Percentiles rank a stretch among this genome's conserved stretches.
Conservation (phyloP, 2,888 invertebrate genomes). For the Erebia aethiops region DNA sequence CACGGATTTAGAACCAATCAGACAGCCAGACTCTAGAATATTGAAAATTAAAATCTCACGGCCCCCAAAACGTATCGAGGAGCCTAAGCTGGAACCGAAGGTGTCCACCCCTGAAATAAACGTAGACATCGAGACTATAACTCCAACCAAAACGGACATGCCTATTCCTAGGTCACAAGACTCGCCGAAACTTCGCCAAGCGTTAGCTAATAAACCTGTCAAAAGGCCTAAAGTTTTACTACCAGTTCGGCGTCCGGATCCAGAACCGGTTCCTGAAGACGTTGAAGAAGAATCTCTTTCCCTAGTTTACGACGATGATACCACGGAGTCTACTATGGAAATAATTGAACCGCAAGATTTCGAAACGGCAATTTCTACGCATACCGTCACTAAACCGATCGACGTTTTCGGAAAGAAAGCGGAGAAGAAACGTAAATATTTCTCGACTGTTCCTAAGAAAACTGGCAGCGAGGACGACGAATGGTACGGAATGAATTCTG, state of each 20-base stretch:
- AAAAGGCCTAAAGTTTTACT: constrained; percentile 69
- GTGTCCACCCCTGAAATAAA: constrained; percentile 35
- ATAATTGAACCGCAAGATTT: constrained; percentile 54
- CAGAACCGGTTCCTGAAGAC: constrained; percentile 41
- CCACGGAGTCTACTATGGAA: constrained; percentile 32
- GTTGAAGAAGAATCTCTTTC: constrained; percentile 45
- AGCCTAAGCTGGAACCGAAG: constrained; percentile 48
- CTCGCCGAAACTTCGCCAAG: constrained; percentile 70
- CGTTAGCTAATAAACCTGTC: constrained; percentile 60
- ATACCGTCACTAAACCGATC: constrained; percentile 66
- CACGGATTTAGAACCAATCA: constrained; percentile 43
- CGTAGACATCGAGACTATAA: constrained; percentile 3
- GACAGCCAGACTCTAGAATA: constrained; percentile 50
- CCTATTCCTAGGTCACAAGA: constrained; percentile 51
- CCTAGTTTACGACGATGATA: constrained; percentile 27
- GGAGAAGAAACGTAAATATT: constrained; percentile 53
- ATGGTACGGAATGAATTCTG: constrained; percentile 61
- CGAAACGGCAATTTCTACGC: constrained; percentile 69
- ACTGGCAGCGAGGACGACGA: constrained; percentile 70
- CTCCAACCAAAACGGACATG: constrained; percentile 41
- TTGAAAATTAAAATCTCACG: constrained; percentile 68
- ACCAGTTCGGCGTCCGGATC: constrained; percentile 62
- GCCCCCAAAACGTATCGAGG: constrained; percentile 59
- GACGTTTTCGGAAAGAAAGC: constrained; percentile 47
- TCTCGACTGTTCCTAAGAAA: constrained; percentile 52